Evolutionary conservation across 2,797 vertebrate genomes (phyloP), one percentile per base, ranked within the genome.

Genomic region (Perodicticus potto): DNA sequence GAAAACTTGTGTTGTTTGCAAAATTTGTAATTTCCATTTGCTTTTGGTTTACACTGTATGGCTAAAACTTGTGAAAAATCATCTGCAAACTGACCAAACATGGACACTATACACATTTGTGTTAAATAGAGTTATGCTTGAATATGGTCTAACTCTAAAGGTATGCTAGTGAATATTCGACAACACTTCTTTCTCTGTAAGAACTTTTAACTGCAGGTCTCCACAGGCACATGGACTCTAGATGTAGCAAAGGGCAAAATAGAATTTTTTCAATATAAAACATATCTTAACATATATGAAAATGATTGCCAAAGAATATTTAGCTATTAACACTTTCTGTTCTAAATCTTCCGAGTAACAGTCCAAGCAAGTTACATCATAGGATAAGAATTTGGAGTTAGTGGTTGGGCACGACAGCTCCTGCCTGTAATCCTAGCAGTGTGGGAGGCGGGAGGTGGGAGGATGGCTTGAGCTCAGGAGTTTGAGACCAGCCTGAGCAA

Each of bases 31-130:
- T 91, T 94, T 95, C 27, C 55, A 32, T 86, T 96, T 94, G 59
- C 67, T 92, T 90, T 77, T 95, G 20, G 45, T 92, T 95, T 70
- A 76, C 12, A 57, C 59, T 0, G 17, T 2, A 5, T 72, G 43
- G 19, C 55, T 53, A 69, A 88, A 85, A 96, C 40, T 92, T 80
- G 59, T 82, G 74, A 94, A 90, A 90, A 95, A 77, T 89, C 70
- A 86, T 65, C 34, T 89, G 55, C 22, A 78, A 86, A 69, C 57
- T 78, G 77, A 78, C 55, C 69, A 77, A 85, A 82, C 59, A 82
- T 29, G 20, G 12, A 67, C 69, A 78, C 9, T 34, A 57, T 34
- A 27, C 53, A 77, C 16, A 16, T 73, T 72, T 53, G 22, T 85
- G 67, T 77, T 77, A 85, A 87, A 77, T 22, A 81, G 77, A 84